These are phyloP conservation scores for Cephalopholis sonnerati DNA, from an alignment of 2,113 vertebrate species.

Conservation along the genomic window DNA sequence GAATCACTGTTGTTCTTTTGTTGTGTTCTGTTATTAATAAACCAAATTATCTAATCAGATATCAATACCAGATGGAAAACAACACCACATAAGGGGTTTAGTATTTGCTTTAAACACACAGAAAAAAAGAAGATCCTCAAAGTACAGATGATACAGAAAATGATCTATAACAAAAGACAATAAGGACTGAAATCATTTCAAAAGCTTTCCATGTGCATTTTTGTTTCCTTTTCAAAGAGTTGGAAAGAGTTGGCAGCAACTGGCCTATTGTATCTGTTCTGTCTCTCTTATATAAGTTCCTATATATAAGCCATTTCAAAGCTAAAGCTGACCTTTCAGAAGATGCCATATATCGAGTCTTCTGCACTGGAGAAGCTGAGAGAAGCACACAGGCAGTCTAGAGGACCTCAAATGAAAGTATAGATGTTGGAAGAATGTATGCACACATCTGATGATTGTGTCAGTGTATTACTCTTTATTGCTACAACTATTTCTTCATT, in stretches of 20 bases:
- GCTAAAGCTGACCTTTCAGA: constrained; percentile 36
- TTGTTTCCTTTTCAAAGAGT: not conserved
- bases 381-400: not conserved
- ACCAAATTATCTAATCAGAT: not conserved
- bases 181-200: not conserved
- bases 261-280: not conserved
- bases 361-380: not conserved
- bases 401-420: not conserved
- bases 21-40: not conserved
- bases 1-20: not conserved
- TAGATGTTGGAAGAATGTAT: constrained; percentile 1
- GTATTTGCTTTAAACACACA: not conserved
- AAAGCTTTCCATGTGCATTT: not conserved
- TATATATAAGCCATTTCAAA: constrained; percentile 16
- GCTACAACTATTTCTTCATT: constrained; percentile 17
- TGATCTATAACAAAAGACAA: not conserved
- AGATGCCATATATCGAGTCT: not conserved
- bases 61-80: not conserved
- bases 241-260: not conserved
- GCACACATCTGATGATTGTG: constrained; percentile 1
- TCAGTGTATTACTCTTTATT: constrained; percentile 19
- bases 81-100: not conserved
- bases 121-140: not conserved
- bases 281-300: constrained; percentile 18
- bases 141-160: not conserved